Evolutionary conservation across 1,140 invertebrate species (phyloP).

Genomic region (Pseudomyrmex concolor): DNA sequence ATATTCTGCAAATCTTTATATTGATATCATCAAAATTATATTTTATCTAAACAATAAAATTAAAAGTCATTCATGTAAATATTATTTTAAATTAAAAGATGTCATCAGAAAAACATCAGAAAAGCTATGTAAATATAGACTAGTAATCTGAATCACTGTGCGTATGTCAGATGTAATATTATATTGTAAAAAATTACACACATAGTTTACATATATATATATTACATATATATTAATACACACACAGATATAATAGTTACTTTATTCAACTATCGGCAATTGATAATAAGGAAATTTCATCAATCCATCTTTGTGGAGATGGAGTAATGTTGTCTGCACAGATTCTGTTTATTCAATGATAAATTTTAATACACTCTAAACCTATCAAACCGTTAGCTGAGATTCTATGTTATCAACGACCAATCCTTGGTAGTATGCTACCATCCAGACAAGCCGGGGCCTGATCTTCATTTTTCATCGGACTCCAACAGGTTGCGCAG

Average conservation of each 20-base stretch:
- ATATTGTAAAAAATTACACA: no score
- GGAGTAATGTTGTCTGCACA: background rate
- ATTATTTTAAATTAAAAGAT: background rate
- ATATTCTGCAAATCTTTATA: background rate
- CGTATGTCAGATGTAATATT: no score
- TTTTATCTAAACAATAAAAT: background rate
- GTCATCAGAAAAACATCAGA: no score
- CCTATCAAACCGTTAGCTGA: background rate
- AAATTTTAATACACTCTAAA: background rate
- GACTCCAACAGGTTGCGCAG: conserved; percentile 76
- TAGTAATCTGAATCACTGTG: no score
- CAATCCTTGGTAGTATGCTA: background rate
- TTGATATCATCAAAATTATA: background rate
- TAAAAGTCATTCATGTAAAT: background rate
- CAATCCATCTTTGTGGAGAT: background rate
- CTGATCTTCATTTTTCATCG: conserved; percentile 18
- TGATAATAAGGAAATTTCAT: conserved; percentile 8
- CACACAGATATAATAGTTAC: no score
- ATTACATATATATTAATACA: no score
- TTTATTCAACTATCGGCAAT: background rate
- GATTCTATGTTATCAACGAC: conserved; percentile 31
- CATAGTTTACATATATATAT: no score
- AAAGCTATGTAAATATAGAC: no score
- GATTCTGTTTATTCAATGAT: background rate
- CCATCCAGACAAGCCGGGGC: background rate